These are phyloP conservation scores for Nemurella pictetii DNA, from an alignment of 2,888 invertebrate genomes.

Conservation along the genomic window DNA sequence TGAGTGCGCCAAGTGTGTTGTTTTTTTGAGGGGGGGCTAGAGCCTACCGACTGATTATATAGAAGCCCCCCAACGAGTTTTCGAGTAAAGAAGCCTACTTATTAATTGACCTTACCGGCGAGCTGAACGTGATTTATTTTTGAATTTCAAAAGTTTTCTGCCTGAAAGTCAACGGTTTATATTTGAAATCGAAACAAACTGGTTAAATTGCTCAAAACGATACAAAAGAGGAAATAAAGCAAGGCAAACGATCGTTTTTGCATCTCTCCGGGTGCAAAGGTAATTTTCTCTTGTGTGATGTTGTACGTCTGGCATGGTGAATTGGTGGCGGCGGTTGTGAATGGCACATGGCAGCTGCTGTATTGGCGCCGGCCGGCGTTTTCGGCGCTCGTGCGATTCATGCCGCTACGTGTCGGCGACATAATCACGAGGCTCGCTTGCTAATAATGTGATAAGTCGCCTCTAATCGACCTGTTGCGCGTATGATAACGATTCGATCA, in stretches of 20 bases:
- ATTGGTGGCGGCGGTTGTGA: background rate
- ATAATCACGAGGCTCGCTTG: too few species aligned
- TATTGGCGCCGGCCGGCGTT: background rate
- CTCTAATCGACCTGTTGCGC: background rate
- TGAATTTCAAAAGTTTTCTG: background rate
- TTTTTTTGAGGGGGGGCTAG: constrained; percentile 36
- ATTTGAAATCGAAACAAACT: background rate
- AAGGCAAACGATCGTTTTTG: background rate
- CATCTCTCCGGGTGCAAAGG: constrained; percentile 36
- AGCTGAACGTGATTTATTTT: constrained; percentile 13
- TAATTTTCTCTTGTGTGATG: constrained; percentile 2
- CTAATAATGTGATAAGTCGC: background rate
- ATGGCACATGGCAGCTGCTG: background rate
- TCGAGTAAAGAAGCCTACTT: constrained; percentile 39
- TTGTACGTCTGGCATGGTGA: background rate
- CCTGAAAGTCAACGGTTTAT: background rate
- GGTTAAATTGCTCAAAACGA: background rate
- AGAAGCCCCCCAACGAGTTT: constrained; percentile 36
- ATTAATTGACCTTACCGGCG: background rate
- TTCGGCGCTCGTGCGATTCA: background rate
- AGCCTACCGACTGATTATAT: constrained; percentile 30
- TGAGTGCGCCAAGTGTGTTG: constrained; percentile 3
- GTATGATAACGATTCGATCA: background rate
- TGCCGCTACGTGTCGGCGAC: background rate
- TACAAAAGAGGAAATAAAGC: background rate